Conservation (phyloP, 2,113 vertebrate genomes). For the Scolopax mira region DNA sequence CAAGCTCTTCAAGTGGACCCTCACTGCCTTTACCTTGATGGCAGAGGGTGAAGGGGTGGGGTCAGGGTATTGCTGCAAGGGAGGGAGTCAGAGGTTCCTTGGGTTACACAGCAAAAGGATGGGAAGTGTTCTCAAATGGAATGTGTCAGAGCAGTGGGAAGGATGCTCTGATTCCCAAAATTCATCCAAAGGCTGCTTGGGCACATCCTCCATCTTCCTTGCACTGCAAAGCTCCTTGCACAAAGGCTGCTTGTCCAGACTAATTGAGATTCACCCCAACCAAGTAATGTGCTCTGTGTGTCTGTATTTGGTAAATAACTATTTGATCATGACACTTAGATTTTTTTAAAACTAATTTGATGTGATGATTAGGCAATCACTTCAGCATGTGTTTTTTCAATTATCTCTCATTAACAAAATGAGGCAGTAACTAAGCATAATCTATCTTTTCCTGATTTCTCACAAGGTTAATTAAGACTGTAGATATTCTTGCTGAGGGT, state of each 20-base stretch:
- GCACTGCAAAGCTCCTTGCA: not conserved
- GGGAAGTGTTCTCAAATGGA: not conserved
- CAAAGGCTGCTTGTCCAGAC: not conserved
- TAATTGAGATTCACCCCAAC: not conserved
- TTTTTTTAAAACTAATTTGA: not conserved
- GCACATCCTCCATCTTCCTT: not conserved
- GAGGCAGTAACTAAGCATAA: slow-evolving; percentile 4
- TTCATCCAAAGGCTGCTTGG: not conserved
- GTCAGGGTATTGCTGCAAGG: not conserved
- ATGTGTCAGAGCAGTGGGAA: not conserved
- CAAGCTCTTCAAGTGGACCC: not conserved
- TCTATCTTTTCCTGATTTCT: slow-evolving; percentile 6
- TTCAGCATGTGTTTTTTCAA: slow-evolving; percentile 22
- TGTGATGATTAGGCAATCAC: slow-evolving; percentile 28
- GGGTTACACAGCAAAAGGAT: not conserved
- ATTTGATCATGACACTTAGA: not conserved
- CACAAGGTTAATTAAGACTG: not conserved
- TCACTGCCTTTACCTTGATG: not conserved
- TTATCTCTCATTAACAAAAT: slow-evolving; percentile 40
- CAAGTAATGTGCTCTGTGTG: not conserved
- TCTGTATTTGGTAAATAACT: not conserved
- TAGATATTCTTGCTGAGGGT: not conserved
- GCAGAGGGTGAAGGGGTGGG: not conserved
- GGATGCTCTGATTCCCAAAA: not conserved
- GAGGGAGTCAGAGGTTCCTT: not conserved